Base-by-base conservation (phyloP, 53 echinoderm and acorn worm genomes). In the Patiria pectinifera region DNA sequence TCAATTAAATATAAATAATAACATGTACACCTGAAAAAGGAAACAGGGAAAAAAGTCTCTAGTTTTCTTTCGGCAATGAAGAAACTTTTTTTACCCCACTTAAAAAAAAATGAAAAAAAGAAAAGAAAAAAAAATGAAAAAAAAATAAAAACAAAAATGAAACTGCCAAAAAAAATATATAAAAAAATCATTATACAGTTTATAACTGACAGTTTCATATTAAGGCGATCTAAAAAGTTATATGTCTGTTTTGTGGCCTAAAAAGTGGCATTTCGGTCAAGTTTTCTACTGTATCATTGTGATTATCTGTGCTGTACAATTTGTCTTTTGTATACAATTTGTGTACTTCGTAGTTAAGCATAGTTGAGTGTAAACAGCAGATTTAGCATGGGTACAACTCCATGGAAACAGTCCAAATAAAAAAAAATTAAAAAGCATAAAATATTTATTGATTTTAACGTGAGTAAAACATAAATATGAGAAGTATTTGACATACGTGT, bases 391-490 rank as follows among this genome's bases (percentile, higher is more conserved):
- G 90, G 81, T 90, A 90, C 90, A 90, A 81, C 81, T 90, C 86
- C 69, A 47, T 88, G 22, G 19, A 48, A 44, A 89, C 45, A 19
- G 79, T 89, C 80, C 43, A 89, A 79, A 22, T 22, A 47, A 62
- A 66, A 80, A 66, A 80, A 90, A 81, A 80, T 19, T 9, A 35
- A 78, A 87, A 80, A 90, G 15, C 48, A 66, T 80, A 35, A 89
- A 90, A 90, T 90, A 90, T 90, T 90, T 89, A 89, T 89, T 90
- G 90, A 89, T 89, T 78, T 45, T 26, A 87, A 49, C 58, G 4
- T 23, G 35, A 85, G 43, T 63, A 69, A 85, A 62, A 84, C 61
- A 44, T 60, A 60, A 60, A 85, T 24, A 85, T 66, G 48, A 66
- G 26, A 78, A 78, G 60, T 90, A 62, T 69, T 80, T 90, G 90